Percentiles rank a stretch among this genome's conserved stretches.
Evolutionary conservation across 2,113 vertebrate species (phyloP).

Genomic region (Eupsittula cactorum): DNA sequence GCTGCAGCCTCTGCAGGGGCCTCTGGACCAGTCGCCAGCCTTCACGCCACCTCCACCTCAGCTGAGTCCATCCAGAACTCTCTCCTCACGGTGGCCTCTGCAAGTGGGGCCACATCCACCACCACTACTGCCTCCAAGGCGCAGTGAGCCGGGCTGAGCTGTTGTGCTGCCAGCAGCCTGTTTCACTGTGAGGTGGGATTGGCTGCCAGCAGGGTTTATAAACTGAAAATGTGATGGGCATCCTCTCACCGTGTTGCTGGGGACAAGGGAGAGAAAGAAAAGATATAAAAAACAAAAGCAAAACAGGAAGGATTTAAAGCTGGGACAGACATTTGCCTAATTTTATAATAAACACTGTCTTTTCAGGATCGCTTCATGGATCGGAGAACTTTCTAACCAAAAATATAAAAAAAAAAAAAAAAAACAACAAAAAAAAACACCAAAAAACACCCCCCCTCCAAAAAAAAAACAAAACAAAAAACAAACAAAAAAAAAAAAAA

Average conservation of each 20-base stretch:
- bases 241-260: constrained; percentile 62
- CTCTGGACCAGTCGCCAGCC: constrained; percentile 84
- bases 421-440: not conserved
- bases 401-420: constrained; percentile 83
- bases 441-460: not conserved
- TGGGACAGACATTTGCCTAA: constrained; percentile 81
- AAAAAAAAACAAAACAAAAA: constrained; percentile 36
- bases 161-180: constrained; percentile 38
- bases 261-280: constrained; percentile 59
- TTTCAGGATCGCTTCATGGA: constrained; percentile 88
- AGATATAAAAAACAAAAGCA: constrained; percentile 6
- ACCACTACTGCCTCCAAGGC: constrained; percentile 98
- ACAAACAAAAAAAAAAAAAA: constrained; percentile 29
- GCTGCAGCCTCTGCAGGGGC: constrained; percentile 81
- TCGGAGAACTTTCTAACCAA: constrained; percentile 94
- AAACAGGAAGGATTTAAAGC: constrained; percentile 75
- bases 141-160: constrained; percentile 83
- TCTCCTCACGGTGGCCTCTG: constrained; percentile 85
- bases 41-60: constrained; percentile 86
- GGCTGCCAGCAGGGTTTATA: constrained; percentile 56
- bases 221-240: constrained; percentile 63
- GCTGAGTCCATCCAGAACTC: constrained; percentile 87
- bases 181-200: constrained; percentile 16
- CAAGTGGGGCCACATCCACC: constrained; percentile 86
- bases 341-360: constrained; percentile 88